Evolutionary conservation across 30 jellyfish, hydroid and myxozoan species (phyloP).

Genomic region (Cassiopea andromeda): DNA sequence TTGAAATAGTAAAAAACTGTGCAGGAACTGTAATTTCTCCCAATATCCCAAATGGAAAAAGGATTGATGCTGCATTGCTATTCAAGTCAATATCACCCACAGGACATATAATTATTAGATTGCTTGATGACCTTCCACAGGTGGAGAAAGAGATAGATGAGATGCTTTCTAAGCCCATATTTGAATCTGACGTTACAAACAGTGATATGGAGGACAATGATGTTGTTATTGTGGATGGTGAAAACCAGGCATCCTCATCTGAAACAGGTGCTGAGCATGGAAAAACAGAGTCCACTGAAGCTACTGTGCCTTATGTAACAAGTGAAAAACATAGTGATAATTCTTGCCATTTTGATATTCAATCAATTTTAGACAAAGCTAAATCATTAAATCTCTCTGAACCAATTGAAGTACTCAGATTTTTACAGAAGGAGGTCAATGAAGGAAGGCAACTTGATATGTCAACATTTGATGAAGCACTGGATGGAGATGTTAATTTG

Average conservation of each 20-base stretch:
- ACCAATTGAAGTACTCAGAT: conserved; percentile 33
- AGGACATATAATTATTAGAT: conserved; percentile 18
- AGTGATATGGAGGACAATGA: background rate
- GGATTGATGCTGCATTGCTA: conserved; percentile 13
- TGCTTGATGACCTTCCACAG: conserved; percentile 2
- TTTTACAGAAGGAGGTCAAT: conserved; percentile 33
- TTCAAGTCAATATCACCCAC: conserved; percentile 35
- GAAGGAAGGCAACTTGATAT: conserved; percentile 51
- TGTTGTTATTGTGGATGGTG: background rate
- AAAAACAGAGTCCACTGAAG: no score
- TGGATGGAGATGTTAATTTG: conserved; percentile 47
- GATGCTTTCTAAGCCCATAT: background rate
- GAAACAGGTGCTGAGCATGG: background rate
- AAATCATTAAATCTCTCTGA: conserved; percentile 16
- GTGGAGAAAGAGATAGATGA: background rate
- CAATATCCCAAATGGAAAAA: conserved; percentile 11
- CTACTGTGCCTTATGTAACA: no score
- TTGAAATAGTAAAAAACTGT: conserved; percentile 12
- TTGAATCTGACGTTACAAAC: background rate
- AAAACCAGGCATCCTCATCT: background rate
- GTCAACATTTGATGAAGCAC: conserved; percentile 15
- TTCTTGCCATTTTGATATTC: no score
- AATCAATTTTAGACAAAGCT: no score
- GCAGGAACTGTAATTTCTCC: conserved; percentile 5
- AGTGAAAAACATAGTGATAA: no score